phyloP scores from a whole-genome alignment of 2,888 invertebrate species.

The Oscheius onirici region DNA sequence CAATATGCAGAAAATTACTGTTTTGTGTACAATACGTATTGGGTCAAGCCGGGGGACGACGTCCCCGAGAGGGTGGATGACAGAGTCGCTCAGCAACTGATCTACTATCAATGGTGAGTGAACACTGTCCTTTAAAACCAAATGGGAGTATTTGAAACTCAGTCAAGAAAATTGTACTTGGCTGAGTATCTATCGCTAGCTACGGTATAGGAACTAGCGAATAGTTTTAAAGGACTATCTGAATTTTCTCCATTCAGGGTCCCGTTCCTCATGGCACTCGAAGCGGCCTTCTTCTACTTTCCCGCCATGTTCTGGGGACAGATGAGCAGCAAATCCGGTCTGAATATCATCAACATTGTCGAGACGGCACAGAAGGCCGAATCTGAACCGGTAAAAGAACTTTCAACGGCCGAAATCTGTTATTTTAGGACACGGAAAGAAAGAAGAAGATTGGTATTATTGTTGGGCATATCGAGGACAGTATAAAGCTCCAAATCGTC shows the following conservation, averaged over 20 bases:
- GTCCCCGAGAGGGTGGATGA: constrained; percentile 51
- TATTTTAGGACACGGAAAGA: constrained; percentile 53
- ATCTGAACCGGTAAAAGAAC: constrained; percentile 38
- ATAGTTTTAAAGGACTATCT: no score
- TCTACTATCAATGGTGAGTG: constrained; percentile 65
- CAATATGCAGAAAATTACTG: constrained; percentile 69
- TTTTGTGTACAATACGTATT: constrained; percentile 70
- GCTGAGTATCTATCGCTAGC: no score
- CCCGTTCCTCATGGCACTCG: constrained; percentile 68
- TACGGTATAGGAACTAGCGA: no score
- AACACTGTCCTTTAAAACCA: no score
- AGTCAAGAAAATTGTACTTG: no score
- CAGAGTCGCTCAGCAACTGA: constrained; percentile 48
- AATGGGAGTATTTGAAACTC: no score
- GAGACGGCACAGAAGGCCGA: constrained; percentile 61
- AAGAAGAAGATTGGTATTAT: constrained; percentile 52
- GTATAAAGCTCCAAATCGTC: constrained; percentile 43
- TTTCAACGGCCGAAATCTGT: no score
- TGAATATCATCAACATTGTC: constrained; percentile 65
- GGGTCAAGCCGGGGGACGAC: constrained; percentile 66
- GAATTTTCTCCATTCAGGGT: no score
- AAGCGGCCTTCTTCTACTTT: constrained; percentile 66
- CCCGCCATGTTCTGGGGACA: constrained; percentile 55
- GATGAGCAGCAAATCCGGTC: constrained; percentile 50
- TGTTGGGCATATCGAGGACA: constrained; percentile 50